These are phyloP conservation scores for Oreotrochilus melanogaster DNA, from an alignment of 2,113 vertebrate species.

Conservation along the genomic window DNA sequence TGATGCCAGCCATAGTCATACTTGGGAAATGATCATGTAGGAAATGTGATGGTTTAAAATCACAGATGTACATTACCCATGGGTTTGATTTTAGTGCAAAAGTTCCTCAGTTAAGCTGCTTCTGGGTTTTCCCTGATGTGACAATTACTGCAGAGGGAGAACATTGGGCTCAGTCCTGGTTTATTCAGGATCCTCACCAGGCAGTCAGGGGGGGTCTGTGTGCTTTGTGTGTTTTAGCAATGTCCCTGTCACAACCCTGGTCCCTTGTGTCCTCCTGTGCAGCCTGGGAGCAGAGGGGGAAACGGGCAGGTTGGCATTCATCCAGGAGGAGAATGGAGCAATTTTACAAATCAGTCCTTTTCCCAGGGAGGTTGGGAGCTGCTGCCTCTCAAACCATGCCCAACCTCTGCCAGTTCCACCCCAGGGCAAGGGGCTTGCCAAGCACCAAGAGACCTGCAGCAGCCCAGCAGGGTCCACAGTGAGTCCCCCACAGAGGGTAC, in stretches of 20 bases:
- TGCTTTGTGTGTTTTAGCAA: background rate
- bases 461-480: rapidly evolving
- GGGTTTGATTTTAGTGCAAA: background rate
- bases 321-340: rapidly evolving
- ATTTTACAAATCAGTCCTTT: background rate
- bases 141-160: background rate
- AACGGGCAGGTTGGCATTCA: background rate
- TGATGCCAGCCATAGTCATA: background rate
- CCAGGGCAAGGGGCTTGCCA: background rate
- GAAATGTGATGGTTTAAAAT: background rate
- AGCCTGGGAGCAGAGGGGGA: background rate
- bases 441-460: rapidly evolving
- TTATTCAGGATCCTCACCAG: background rate
- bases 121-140: background rate
- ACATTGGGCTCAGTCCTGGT: background rate
- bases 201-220: background rate
- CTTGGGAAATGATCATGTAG: background rate
- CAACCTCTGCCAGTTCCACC: background rate
- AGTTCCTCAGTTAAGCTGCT: background rate
- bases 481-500: rapidly evolving
- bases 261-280: rapidly evolving
- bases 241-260: rapidly evolving
- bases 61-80: background rate
- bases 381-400: background rate
- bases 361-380: background rate